Conservation (phyloP, 2,888 invertebrate genomes). For the Chouioia cunea region DNA sequence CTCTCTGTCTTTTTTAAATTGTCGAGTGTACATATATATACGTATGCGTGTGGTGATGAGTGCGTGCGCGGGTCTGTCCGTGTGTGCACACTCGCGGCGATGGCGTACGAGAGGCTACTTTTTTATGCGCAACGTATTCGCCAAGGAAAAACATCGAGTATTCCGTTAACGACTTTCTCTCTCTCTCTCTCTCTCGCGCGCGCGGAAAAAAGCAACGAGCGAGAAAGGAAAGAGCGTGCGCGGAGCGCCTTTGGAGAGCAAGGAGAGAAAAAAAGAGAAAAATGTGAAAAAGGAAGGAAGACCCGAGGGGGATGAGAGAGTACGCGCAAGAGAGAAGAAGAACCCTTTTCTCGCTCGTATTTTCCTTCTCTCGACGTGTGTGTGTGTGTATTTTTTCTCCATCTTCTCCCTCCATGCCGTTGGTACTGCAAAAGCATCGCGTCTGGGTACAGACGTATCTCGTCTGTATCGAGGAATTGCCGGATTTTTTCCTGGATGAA, state of each 20-base stretch:
- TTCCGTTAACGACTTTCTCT: conserved; percentile 45
- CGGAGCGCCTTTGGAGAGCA: not conserved
- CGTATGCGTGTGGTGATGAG: conserved; percentile 7
- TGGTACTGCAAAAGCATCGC: no score
- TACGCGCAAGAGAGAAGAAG: conserved; percentile 1
- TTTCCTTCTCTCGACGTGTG: conserved; percentile 24
- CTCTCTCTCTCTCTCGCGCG: not conserved
- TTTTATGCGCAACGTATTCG: conserved; percentile 38
- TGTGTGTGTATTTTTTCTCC: conserved; percentile 9
- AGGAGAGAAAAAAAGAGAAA: not conserved
- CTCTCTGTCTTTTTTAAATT: conserved; percentile 17
- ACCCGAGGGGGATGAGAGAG: conserved; percentile 5
- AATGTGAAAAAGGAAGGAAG: not conserved
- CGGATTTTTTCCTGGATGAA: conserved; percentile 37
- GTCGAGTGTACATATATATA: conserved; percentile 20
- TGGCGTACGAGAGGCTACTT: conserved; percentile 8
- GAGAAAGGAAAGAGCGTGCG: conserved; percentile 5
- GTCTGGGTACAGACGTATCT: no score
- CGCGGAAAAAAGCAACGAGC: conserved; percentile 13
- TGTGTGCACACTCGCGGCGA: no score
- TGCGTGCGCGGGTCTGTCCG: no score
- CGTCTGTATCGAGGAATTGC: no score
- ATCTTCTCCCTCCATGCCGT: not conserved
- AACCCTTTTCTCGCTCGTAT: conserved; percentile 37
- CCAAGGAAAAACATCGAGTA: conserved; percentile 41